Conservation (phyloP, 2,113 vertebrate genomes). For the Speoplatyrhinus poulsoni region DNA sequence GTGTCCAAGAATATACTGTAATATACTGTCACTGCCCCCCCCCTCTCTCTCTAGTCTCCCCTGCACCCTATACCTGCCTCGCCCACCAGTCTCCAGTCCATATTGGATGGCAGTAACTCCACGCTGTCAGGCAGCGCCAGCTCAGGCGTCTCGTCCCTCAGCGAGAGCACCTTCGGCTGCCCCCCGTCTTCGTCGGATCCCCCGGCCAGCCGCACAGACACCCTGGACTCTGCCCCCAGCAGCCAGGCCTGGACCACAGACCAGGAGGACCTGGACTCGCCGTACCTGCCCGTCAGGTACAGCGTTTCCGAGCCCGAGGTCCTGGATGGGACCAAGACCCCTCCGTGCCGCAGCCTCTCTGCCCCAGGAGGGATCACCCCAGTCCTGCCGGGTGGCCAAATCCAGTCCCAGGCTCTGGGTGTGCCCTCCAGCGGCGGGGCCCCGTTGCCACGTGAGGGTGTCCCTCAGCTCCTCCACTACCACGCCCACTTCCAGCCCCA, state of each 20-base stretch:
- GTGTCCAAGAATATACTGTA: not conserved
- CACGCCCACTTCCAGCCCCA: conserved; percentile 53
- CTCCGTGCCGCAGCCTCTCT: conserved; percentile 90
- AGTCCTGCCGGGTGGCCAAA: not conserved
- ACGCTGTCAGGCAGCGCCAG: conserved; percentile 94
- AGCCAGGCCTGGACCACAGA: conserved; percentile 89
- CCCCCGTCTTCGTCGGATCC: conserved; percentile 85
- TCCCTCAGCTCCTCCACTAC: conserved; percentile 42
- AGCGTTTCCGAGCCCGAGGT: conserved; percentile 91
- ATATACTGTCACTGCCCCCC: too few species aligned
- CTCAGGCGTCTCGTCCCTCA: conserved; percentile 93
- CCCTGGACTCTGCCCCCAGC: conserved; percentile 87
- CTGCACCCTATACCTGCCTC: conserved; percentile 95
- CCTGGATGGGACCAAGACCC: conserved; percentile 85
- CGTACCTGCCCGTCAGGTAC: conserved; percentile 92
- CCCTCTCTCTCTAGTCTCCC: conserved; percentile 78
- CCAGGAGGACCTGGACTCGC: conserved; percentile 84
- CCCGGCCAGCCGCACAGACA: conserved; percentile 83
- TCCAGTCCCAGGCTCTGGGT: conserved; percentile 26
- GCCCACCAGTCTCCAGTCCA: conserved; percentile 93
- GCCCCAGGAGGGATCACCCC: conserved; percentile 85
- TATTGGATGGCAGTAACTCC: conserved; percentile 94
- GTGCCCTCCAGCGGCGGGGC: not conserved
- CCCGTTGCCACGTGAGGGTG: conserved; percentile 36
- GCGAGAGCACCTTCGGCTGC: conserved; percentile 89